Base-by-base conservation (phyloP, 2,113 vertebrate species). In the Atherinomorus stipes region DNA sequence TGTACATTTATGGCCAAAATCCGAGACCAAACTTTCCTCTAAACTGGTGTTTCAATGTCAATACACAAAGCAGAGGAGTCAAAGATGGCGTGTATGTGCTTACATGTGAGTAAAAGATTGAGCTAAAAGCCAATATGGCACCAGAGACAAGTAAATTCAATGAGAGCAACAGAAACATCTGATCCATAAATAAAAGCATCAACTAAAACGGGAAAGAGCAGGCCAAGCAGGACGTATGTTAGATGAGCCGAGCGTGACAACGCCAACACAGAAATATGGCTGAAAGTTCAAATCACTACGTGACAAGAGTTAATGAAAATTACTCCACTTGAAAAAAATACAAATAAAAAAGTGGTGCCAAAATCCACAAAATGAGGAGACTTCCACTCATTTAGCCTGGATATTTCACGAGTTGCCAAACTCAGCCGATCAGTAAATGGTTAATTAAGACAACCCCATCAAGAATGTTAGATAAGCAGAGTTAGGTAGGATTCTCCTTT, bases 51-150 rank as follows among this genome's bases (percentile, higher is more conserved):
- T 80, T 83, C 53, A 67, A 73, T 65, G 52, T 76, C 70, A 69
- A 42, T 58, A 74, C 78, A 70, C 63, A 78, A 69, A 78, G 54
- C 37, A 75, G 47, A 85, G 49, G 60, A 79, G 74, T 47, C 67
- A 57, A 68, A 64, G 53, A 72, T 9, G 60, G 80, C 56, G 60
- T 70, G 64, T 58, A 25, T 59, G 72, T 68, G 44, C 53, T 71
- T 42, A 65, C 64, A 54, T 31, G 61, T 44, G 28, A 51, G 62
- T 56, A 47, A 71, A 72, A 74, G 22, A 53, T 31, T 0, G 9
- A 76, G 60, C 64, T 50, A 65, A 76, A 76, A 81, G 84, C 78
- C 73, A 34, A 53, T 79, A 91, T 90, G 90, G 90, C 86, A 89
- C 86, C 74, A 76, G 78, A 80, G 84, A 90, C 42, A 67, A 51